Base-by-base conservation (phyloP, 1,140 invertebrate species). In the Monochamus saltuarius region DNA sequence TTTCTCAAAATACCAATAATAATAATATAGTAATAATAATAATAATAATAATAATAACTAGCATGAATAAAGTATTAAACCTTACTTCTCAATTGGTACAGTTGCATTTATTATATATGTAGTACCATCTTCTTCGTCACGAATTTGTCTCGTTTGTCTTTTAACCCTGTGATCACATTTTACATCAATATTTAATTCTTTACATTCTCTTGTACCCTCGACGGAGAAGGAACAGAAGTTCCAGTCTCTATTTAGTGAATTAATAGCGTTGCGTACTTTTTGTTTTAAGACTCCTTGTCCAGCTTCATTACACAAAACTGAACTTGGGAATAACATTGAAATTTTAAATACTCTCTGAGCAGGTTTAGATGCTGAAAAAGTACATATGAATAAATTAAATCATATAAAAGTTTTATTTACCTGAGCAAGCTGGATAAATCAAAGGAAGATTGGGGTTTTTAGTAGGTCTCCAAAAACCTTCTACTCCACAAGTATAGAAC, bases 401-500 rank as follows among this genome's bases (percentile, higher is more conserved):
- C 19, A 19, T 51, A 38, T n/a, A 36, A 22, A 60, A 46, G 52
- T 19, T 39, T 39, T 54, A 77, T 81, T 83, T 85, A 90, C 89
- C 83, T 69, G 92, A 93, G 75, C 94, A 97, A 67, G 93, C 91
- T 37, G 94, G 94, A 75, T 95, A 97, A 2, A 94, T 80, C 59
- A 95, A 76, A 10, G 91, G 90, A 62, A 90, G 79, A 29, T 79
- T 83, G 8, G 92, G 90, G 72, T 92, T 84, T 17, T 78, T 82
- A 1, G 90, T 94, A 17, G 95, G 95, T 64, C 93, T 82, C 95
- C 95, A 98, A 76, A 95, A 95, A 37, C 95, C 95, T 85, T 98
- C 95, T 54, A 92, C 92, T 11, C 94, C 95, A 75, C 95, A 98
- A 6, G 94, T 95, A 72, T 97, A 98, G 80, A 97, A 98, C 66